phyloP scores from a whole-genome alignment of 2,797 vertebrate species.

The Onychomys leucogaster region DNA sequence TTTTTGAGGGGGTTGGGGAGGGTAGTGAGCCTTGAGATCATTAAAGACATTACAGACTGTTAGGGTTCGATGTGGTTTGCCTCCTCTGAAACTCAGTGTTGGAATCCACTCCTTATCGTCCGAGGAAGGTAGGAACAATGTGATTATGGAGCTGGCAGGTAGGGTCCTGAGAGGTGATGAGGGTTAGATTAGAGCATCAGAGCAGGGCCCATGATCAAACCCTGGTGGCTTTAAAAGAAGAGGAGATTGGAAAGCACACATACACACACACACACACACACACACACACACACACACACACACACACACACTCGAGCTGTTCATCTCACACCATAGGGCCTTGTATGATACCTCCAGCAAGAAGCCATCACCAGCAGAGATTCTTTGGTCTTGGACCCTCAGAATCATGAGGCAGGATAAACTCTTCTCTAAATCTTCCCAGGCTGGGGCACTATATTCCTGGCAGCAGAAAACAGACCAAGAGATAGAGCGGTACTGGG shows the following conservation, averaged over 20 bases:
- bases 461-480: neutral
- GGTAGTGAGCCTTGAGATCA: neutral
- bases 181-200: too few species aligned
- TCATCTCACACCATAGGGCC: neutral
- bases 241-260: neutral
- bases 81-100: neutral
- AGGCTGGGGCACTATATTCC: neutral
- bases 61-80: neutral
- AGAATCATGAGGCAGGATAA: neutral
- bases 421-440: neutral
- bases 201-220: neutral
- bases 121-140: neutral
- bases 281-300: neutral
- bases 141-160: neutral
- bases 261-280: neutral
- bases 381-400: neutral
- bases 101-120: neutral
- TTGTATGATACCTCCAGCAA: neutral
- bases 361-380: neutral
- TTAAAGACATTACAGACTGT: neutral
- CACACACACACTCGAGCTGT: neutral
- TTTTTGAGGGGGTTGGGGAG: fast-evolving
- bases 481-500: neutral
- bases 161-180: neutral
- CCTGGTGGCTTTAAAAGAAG: neutral